phyloP scores from a whole-genome alignment of 1,140 invertebrate species.

The Rhagoletis pomonella region DNA sequence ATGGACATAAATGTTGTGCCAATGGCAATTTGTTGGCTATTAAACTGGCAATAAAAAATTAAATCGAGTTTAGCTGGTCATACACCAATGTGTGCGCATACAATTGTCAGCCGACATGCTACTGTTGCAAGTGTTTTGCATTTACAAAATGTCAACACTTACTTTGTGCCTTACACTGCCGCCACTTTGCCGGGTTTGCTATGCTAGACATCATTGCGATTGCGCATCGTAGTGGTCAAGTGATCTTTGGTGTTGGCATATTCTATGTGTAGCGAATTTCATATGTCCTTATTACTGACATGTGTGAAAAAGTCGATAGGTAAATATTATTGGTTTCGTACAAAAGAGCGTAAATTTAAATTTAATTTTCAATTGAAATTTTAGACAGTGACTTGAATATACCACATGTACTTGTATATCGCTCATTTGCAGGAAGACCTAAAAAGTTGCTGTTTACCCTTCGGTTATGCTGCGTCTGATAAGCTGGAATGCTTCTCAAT shows the following conservation, averaged over 20 bases:
- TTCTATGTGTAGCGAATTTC: background rate
- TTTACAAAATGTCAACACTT: conserved; percentile 5
- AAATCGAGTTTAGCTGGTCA: background rate
- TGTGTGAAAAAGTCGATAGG: background rate
- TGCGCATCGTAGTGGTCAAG: background rate
- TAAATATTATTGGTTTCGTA: too few relatives aligned
- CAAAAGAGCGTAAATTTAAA: too few relatives aligned
- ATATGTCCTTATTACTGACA: background rate
- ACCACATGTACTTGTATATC: too few relatives aligned
- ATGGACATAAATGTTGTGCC: background rate
- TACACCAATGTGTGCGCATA: background rate
- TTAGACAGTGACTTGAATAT: too few relatives aligned
- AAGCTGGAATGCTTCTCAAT: too few relatives aligned
- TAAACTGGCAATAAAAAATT: conserved; percentile 19
- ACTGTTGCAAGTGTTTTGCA: conserved; percentile 29
- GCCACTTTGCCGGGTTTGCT: background rate
- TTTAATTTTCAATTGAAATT: too few relatives aligned
- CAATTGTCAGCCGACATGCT: background rate
- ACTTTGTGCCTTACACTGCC: background rate
- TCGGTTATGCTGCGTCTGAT: too few relatives aligned
- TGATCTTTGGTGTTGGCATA: conserved; percentile 2
- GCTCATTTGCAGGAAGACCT: too few relatives aligned
- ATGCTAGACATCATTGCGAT: background rate
- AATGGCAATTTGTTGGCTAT: background rate
- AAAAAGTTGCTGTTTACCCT: too few relatives aligned